A percentile compares a stretch with the other conserved stretches of the same genome.
These are phyloP conservation scores for Bergia sp. DNA, from an alignment of 92 coral and sea anemone genomes.

Conservation along the genomic window DNA sequence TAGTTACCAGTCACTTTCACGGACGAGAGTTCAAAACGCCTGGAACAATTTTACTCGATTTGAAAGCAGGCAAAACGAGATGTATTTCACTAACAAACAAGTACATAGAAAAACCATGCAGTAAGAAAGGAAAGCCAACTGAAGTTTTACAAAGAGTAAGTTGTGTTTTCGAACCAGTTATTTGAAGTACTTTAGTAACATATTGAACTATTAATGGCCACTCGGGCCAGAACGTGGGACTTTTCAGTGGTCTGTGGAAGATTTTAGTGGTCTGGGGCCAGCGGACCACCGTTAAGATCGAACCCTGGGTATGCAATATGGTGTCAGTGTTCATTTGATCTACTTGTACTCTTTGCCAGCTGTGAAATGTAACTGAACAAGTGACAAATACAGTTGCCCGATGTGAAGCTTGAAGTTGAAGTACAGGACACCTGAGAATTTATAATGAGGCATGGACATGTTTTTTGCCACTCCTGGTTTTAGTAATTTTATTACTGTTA, in stretches of 20 bases:
- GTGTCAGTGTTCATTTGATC: too few relatives aligned
- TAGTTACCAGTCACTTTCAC: constrained; percentile 30
- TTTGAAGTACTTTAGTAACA: background rate
- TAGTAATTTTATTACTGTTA: too few relatives aligned
- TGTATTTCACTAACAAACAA: constrained; percentile 15
- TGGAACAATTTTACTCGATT: constrained; percentile 29
- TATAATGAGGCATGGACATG: too few relatives aligned
- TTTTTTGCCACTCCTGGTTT: too few relatives aligned
- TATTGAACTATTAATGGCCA: background rate
- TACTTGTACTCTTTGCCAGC: too few relatives aligned
- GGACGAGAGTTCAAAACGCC: background rate
- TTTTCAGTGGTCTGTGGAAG: background rate
- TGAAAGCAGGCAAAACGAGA: constrained; percentile 13
- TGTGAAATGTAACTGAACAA: too few relatives aligned
- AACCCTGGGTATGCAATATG: too few relatives aligned
- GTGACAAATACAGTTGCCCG: too few relatives aligned
- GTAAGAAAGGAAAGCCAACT: constrained; percentile 16
- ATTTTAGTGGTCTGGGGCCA: too few relatives aligned
- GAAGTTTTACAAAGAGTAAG: constrained; percentile 18
- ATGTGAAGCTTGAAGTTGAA: too few relatives aligned
- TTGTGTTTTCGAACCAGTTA: constrained; percentile 2
- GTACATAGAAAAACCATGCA: constrained; percentile 18
- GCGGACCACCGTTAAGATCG: too few relatives aligned
- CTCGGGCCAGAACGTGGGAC: background rate
- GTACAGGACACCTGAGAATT: too few relatives aligned